Base-by-base conservation (phyloP, 2,113 vertebrate species). In the Sterna hirundo region DNA sequence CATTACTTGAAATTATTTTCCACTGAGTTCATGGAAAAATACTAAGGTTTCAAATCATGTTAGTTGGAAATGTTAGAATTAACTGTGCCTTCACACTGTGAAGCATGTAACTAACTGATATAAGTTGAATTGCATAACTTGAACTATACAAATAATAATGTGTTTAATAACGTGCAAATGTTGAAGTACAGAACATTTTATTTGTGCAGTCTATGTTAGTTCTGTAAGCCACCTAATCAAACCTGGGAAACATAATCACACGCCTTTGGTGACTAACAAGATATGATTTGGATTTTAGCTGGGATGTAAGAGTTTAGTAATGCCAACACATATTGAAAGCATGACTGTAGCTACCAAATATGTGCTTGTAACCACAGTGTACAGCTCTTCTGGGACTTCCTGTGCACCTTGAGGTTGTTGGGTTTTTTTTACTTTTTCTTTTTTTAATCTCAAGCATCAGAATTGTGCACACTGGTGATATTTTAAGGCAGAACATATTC, bases 1-100 rank as follows among this genome's bases (percentile, higher is more conserved):
- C 40, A 47, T 93, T 91, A 77, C 88, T 96, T 80, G 38, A 80
- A 93, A 83, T 86, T 47, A 71, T 89, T 94, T 96, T 93, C 79
- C 26, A 88, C 49, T 51, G 60, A 85, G n/a, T 83, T 96, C 58
- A 95, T 88, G 82, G 84, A 93, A 95, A 93, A 94, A 76, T 77
- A 46, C 46, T 66, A 55, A 93, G 29, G n/a, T 76, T 95, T 91
- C 36, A 66, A 51, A 88, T 44, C 3, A 0, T 40, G 23, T 40
- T 42, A 40, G 66, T 6, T 71, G 18, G 58, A 93, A 93, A 66
- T 52, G 51, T 30, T 83, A 86, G 70, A 94, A 90, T 76, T 92
- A 83, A 83, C 58, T 60, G 22, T 87, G 62, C 30, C 26, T 83
- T 90, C 78, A 74, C 47, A 62, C 68, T 55, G 81, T 74, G 86